Conservation (phyloP, 2,888 invertebrate genomes). For the Dryadula phaetusa region DNA sequence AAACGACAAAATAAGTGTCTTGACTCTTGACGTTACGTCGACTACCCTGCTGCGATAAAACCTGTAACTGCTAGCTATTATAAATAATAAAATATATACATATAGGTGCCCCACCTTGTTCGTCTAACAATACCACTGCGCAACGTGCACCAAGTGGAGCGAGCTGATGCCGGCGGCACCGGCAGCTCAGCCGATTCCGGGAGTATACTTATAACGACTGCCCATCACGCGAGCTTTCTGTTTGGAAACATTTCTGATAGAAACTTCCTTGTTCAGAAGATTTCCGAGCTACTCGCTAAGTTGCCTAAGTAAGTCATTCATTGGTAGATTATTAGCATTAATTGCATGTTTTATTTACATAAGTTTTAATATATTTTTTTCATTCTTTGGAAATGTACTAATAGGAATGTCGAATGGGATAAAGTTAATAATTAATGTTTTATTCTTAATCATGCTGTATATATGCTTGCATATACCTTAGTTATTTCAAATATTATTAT, state of each 20-base stretch:
- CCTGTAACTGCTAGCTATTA: too few relatives aligned
- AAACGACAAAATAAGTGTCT: too few relatives aligned
- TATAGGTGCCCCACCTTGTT: conserved; percentile 91
- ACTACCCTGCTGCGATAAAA: too few relatives aligned
- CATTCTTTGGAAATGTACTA: background rate
- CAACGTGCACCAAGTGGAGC: conserved; percentile 91
- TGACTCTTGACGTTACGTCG: too few relatives aligned
- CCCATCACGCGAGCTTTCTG: conserved; percentile 92
- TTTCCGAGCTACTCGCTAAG: conserved; percentile 93
- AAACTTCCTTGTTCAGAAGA: conserved; percentile 94
- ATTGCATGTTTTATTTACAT: background rate
- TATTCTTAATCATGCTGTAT: too few relatives aligned
- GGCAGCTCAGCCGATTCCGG: conserved; percentile 84
- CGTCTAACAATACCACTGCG: conserved; percentile 95
- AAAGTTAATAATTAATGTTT: too few relatives aligned
- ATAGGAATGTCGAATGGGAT: background rate
- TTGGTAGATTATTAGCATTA: background rate
- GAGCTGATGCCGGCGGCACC: conserved; percentile 88
- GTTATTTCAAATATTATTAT: too few relatives aligned
- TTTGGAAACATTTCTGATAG: conserved; percentile 95
- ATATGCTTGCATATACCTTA: too few relatives aligned
- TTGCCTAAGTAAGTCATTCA: conserved; percentile 75
- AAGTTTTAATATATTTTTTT: background rate
- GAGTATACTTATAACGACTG: conserved; percentile 92
- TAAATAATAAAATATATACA: background rate